Conservation (phyloP, 2,888 invertebrate species). For the Zele albiditarsus region DNA sequence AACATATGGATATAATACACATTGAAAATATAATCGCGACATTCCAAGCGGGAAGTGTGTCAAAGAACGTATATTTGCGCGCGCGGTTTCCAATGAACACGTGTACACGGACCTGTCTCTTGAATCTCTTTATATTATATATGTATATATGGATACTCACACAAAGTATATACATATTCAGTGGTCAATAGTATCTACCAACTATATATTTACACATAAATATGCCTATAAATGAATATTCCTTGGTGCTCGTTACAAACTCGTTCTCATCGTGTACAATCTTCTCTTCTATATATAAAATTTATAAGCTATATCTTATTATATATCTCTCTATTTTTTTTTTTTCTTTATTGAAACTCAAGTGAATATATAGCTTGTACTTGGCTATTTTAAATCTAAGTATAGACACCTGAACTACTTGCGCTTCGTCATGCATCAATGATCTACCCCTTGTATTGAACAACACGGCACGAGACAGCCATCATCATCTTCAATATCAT, state of each 20-base stretch:
- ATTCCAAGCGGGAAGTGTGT: slow-evolving; percentile 48
- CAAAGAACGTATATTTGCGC: slow-evolving; percentile 44
- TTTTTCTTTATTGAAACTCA: neutral
- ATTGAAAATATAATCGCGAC: slow-evolving; percentile 38
- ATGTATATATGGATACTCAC: neutral
- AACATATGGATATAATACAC: slow-evolving; percentile 1
- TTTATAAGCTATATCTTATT: neutral
- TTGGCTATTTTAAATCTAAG: slow-evolving; percentile 38
- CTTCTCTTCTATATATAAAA: neutral
- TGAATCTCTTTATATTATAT: neutral
- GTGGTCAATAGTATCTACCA: slow-evolving; percentile 3
- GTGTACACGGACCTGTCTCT: slow-evolving; percentile 15
- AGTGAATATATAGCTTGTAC: slow-evolving; percentile 16
- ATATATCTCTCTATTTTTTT: neutral
- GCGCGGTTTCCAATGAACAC: slow-evolving; percentile 35
- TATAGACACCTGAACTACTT: slow-evolving; percentile 48
- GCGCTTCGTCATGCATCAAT: slow-evolving; percentile 37
- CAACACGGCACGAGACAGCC: slow-evolving; percentile 21
- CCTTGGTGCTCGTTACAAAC: slow-evolving; percentile 1
- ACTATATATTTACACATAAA: neutral
- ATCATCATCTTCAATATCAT: slow-evolving; percentile 13
- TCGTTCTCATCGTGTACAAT: slow-evolving; percentile 1
- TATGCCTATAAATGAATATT: slow-evolving; percentile 4
- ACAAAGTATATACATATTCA: neutral
- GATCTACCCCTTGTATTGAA: slow-evolving; percentile 30